Evolutionary conservation across 2,888 invertebrate species (phyloP).

Genomic region (Epinotia nisella): DNA sequence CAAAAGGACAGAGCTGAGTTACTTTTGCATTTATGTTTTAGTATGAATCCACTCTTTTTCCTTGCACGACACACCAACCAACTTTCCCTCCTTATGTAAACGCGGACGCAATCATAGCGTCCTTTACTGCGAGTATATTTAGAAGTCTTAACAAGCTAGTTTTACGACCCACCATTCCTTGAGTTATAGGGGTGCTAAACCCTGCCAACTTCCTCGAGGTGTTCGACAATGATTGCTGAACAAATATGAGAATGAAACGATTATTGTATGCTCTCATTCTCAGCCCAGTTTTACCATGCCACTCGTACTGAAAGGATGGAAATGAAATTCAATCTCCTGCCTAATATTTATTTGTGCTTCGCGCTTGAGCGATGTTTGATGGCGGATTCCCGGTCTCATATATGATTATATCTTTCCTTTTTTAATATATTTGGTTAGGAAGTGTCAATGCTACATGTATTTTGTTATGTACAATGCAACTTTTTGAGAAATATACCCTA

Average conservation of each 20-base stretch:
- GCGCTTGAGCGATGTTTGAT: slow-evolving; percentile 51
- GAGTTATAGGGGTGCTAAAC: slow-evolving; percentile 37
- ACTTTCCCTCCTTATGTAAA: slow-evolving; percentile 8
- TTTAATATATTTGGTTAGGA: slow-evolving; percentile 36
- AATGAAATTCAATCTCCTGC: slow-evolving; percentile 56
- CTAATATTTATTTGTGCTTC: slow-evolving; percentile 48
- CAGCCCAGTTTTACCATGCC: slow-evolving; percentile 42
- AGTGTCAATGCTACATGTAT: slow-evolving; percentile 5
- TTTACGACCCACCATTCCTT: slow-evolving; percentile 38
- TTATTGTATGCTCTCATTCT: slow-evolving; percentile 40
- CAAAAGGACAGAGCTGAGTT: too few relatives aligned
- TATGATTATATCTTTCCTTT: slow-evolving; percentile 37
- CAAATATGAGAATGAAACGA: slow-evolving; percentile 44
- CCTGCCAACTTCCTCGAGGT: slow-evolving; percentile 25
- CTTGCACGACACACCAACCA: slow-evolving; percentile 1
- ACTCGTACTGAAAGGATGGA: slow-evolving; percentile 49
- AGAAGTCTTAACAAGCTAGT: slow-evolving; percentile 41
- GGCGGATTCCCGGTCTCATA: slow-evolving; percentile 43
- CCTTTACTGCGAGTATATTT: slow-evolving; percentile 25
- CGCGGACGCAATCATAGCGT: slow-evolving; percentile 12
- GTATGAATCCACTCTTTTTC: too few relatives aligned
- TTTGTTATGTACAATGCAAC: neutral
- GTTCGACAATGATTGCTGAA: slow-evolving; percentile 22
- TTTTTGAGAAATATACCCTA: neutral
- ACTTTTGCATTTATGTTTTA: too few relatives aligned